Evolutionary conservation across 2,888 invertebrate genomes (phyloP).

Genomic region (Drosophila affinis): DNA sequence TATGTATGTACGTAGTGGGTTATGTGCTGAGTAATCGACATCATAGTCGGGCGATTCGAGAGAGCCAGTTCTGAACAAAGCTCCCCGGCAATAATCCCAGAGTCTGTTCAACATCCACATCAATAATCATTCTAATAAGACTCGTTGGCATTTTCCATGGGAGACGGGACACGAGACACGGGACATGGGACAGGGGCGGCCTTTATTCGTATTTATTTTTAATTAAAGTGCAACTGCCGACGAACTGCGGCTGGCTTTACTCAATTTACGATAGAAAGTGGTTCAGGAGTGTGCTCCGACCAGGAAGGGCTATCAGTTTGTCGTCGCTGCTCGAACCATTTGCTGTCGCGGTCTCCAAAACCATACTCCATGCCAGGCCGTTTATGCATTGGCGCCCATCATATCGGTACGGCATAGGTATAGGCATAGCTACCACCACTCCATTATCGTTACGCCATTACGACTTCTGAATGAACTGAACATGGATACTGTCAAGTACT

Average conservation of each 20-base stretch:
- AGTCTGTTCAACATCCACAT: slow-evolving; percentile 35
- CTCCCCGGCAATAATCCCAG: slow-evolving; percentile 16
- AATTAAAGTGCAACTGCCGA: slow-evolving; percentile 67
- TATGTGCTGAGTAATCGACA: slow-evolving; percentile 19
- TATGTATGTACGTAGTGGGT: neutral
- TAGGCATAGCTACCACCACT: neutral
- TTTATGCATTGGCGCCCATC: neutral
- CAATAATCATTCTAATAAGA: slow-evolving; percentile 54
- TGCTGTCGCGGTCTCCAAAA: slow-evolving; percentile 33
- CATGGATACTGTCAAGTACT: neutral
- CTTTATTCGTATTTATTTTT: slow-evolving; percentile 46
- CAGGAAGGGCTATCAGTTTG: slow-evolving; percentile 33
- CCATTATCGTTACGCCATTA: neutral
- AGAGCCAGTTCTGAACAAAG: slow-evolving; percentile 1
- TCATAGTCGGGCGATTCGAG: slow-evolving; percentile 22
- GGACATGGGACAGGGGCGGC: neutral
- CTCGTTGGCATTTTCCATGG: slow-evolving; percentile 30
- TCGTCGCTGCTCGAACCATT: slow-evolving; percentile 35
- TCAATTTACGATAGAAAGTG: slow-evolving; percentile 60
- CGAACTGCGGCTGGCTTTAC: slow-evolving; percentile 72
- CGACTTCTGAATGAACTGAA: neutral
- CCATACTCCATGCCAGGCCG: slow-evolving; percentile 16
- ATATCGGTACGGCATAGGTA: neutral
- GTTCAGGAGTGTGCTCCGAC: slow-evolving; percentile 6
- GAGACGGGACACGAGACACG: neutral